Percentiles rank a stretch among this genome's conserved stretches.
Conservation (phyloP, 2,888 invertebrate genomes). For the Dicyrtomina minuta region DNA sequence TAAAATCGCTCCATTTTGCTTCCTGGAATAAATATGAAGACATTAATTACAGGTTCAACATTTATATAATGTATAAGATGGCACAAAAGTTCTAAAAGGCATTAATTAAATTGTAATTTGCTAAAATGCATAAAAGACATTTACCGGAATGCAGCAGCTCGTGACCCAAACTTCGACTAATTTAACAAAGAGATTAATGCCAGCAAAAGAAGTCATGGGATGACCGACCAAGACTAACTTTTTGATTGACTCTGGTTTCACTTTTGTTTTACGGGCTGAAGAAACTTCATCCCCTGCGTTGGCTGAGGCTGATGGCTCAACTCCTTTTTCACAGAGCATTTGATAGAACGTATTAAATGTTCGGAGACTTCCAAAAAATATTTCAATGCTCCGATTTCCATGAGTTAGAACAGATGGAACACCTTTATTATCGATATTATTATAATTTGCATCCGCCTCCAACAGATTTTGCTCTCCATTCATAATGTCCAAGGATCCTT, state of each 20-base stretch:
- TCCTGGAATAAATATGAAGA: constrained; percentile 35
- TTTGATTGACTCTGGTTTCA: constrained; percentile 45
- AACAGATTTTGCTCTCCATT: too few relatives aligned
- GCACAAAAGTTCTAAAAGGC: too few relatives aligned
- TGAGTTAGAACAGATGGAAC: neutral
- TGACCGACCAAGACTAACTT: constrained; percentile 50
- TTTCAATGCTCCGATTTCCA: constrained; percentile 47
- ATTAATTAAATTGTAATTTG: neutral
- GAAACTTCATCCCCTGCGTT: neutral
- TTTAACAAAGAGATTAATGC: constrained; percentile 46
- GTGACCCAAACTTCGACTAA: constrained; percentile 50
- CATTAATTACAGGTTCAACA: neutral
- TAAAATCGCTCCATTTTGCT: constrained; percentile 41
- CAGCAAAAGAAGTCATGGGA: constrained; percentile 46
- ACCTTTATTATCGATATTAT: neutral
- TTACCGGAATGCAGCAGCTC: constrained; percentile 45
- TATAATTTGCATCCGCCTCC: too few relatives aligned
- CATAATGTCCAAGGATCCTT: too few relatives aligned
- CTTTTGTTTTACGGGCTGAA: constrained; percentile 2
- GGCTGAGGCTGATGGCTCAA: neutral
- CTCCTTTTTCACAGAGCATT: constrained; percentile 36
- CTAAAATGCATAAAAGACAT: neutral
- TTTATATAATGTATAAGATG: too few relatives aligned
- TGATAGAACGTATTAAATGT: constrained; percentile 47
- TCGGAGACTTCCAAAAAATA: constrained; percentile 48